Conservation (phyloP, 2,888 invertebrate species). For the Parnassius smintheus region DNA sequence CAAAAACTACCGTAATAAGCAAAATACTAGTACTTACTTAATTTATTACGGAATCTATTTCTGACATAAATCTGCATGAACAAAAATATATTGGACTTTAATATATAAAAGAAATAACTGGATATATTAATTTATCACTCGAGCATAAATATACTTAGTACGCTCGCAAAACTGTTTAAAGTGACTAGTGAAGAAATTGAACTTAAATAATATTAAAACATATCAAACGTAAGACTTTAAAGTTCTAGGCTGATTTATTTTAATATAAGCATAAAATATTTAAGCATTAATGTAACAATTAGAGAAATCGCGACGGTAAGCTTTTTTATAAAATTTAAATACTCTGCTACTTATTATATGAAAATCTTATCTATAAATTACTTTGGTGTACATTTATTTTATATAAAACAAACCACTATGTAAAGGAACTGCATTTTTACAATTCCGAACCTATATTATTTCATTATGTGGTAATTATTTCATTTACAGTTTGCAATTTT, state of each 20-base stretch:
- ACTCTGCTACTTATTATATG: conserved; percentile 37
- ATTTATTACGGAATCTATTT: background rate
- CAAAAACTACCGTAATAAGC: background rate
- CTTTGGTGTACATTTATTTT: conserved; percentile 48
- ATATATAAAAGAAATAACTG: background rate
- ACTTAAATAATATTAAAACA: conserved; percentile 9
- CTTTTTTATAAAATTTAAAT: conserved; percentile 34
- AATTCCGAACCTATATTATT: conserved; percentile 3
- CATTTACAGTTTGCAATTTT: conserved; percentile 2
- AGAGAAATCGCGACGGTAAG: conserved; percentile 20
- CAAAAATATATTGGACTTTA: background rate
- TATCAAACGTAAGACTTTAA: background rate
- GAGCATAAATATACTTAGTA: background rate
- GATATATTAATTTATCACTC: background rate
- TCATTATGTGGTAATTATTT: conserved; percentile 1
- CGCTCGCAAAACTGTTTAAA: background rate
- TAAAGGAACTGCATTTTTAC: conserved; percentile 11
- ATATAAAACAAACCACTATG: conserved; percentile 14
- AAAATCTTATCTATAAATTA: conserved; percentile 45
- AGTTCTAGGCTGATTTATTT: conserved; percentile 1
- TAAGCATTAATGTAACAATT: conserved; percentile 29
- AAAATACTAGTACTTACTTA: no score
- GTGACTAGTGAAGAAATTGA: conserved; percentile 21
- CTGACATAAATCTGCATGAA: background rate
- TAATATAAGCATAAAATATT: conserved; percentile 1